A percentile compares a stretch with the other conserved stretches of the same genome.
These are phyloP conservation scores for Nipponacmea schrenckii DNA, from an alignment of 2,888 invertebrate genomes.

Conservation along the genomic window DNA sequence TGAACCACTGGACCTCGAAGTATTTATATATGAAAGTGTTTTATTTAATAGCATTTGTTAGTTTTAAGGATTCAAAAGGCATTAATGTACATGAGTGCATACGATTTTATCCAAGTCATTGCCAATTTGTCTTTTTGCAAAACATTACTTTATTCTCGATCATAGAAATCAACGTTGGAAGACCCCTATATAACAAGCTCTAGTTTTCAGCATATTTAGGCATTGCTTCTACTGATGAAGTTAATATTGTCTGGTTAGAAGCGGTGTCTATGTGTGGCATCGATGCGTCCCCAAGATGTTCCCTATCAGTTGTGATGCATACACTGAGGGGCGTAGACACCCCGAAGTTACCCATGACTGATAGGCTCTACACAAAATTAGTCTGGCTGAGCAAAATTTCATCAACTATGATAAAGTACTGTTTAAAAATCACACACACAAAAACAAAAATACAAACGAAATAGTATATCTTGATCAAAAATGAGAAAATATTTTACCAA, in stretches of 20 bases:
- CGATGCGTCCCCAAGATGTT: not conserved
- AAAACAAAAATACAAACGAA: too few relatives aligned
- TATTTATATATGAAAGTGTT: not conserved
- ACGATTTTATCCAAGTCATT: not conserved
- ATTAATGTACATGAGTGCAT: slow-evolving; percentile 1
- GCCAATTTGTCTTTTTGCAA: too few relatives aligned
- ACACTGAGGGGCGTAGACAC: not conserved
- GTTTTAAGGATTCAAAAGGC: not conserved
- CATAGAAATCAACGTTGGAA: slow-evolving; percentile 1
- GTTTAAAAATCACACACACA: too few relatives aligned
- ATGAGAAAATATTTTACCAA: too few relatives aligned
- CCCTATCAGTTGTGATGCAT: not conserved
- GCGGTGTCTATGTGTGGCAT: not conserved
- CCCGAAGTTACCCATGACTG: not conserved
- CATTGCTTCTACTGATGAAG: not conserved
- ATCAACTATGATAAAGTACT: too few relatives aligned
- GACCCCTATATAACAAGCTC: not conserved
- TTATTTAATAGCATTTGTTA: not conserved
- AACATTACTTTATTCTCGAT: not conserved
- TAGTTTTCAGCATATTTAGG: slow-evolving; percentile 5
- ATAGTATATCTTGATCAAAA: too few relatives aligned
- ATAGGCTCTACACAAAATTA: slow-evolving; percentile 2
- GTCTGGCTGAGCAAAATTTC: slow-evolving; percentile 1
- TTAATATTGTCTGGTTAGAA: not conserved
- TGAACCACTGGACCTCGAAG: not conserved